Conservation (phyloP, 2,113 vertebrate genomes). For the Natator depressus region DNA sequence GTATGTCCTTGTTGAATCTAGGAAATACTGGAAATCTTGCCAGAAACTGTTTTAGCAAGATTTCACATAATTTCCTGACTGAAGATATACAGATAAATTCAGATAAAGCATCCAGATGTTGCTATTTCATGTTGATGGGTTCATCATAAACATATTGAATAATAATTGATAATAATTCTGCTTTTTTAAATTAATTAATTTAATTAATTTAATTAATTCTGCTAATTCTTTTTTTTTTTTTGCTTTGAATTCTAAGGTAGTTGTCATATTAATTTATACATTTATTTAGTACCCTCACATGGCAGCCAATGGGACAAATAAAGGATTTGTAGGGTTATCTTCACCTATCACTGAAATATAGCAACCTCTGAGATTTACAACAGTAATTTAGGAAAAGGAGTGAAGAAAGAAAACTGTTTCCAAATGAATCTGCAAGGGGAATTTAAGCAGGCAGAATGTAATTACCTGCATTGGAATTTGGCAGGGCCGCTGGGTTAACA, state of each 20-base stretch:
- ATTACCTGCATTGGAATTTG: background rate
- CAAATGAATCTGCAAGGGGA: slow-evolving; percentile 1
- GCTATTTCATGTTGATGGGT: background rate
- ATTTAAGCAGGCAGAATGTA: background rate
- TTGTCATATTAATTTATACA: background rate
- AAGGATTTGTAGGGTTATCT: background rate
- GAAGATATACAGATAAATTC: background rate
- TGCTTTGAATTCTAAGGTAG: background rate
- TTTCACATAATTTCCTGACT: background rate
- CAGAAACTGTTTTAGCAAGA: background rate
- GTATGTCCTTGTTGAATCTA: background rate
- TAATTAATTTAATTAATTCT: too few species aligned
- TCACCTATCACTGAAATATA: background rate
- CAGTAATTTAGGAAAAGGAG: background rate
- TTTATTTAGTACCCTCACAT: background rate
- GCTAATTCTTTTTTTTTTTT: background rate
- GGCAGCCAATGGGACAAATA: background rate
- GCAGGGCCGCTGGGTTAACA: background rate
- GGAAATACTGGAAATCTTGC: background rate
- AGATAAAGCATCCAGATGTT: background rate
- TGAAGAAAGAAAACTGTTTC: background rate
- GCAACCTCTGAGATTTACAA: background rate
- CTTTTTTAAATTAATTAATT: background rate
- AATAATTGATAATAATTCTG: background rate
- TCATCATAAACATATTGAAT: background rate